A percentile compares a stretch with the other conserved stretches of the same genome.
phyloP scores from a whole-genome alignment of 2,797 vertebrate species.

The Mus spretus region DNA sequence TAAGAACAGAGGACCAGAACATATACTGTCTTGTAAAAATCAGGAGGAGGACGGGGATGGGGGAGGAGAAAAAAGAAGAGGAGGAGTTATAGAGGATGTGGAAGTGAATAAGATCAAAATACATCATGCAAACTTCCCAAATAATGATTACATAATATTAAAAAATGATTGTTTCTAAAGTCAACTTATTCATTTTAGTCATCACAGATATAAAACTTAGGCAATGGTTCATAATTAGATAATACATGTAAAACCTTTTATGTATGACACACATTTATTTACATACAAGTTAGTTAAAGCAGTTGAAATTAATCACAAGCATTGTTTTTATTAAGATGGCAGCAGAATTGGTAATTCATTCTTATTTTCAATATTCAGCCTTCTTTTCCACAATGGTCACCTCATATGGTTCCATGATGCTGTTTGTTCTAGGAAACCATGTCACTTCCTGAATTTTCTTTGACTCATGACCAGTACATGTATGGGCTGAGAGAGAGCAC shows the following conservation, averaged over 20 bases:
- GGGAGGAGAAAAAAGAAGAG: neutral
- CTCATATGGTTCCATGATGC: neutral
- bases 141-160: neutral
- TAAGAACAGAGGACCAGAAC: neutral
- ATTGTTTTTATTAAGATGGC: neutral
- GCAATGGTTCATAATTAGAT: neutral
- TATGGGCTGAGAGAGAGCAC: neutral
- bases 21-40: neutral
- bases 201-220: slow-evolving; percentile 36
- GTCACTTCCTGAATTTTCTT: neutral
- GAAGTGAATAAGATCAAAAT: neutral
- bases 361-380: neutral
- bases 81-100: neutral
- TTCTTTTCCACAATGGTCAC: neutral
- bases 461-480: neutral
- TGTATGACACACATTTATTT: slow-evolving; percentile 7
- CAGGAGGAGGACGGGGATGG: neutral
- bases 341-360: neutral
- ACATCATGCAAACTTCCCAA: neutral
- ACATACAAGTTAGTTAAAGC: neutral
- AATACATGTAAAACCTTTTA: slow-evolving; percentile 17
- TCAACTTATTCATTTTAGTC: neutral
- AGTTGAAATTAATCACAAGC: neutral
- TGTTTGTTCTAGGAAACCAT: neutral
- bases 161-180: slow-evolving; percentile 28